phyloP scores from a whole-genome alignment of 2,113 vertebrate genomes.

The Passer domesticus region DNA sequence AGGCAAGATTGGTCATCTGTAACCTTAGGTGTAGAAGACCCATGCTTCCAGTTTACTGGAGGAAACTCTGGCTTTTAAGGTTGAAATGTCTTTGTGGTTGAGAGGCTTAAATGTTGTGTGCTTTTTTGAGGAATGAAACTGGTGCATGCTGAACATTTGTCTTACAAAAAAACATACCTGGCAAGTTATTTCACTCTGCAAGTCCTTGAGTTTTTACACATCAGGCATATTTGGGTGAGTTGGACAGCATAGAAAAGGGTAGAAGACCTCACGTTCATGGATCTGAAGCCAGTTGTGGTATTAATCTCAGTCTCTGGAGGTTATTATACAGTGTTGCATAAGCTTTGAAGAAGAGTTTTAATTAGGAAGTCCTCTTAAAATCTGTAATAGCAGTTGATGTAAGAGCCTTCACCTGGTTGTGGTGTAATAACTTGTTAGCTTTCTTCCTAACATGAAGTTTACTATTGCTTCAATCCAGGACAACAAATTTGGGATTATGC shows the following conservation, averaged over 20 bases:
- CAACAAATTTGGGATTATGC: not conserved
- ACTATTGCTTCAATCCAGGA: not conserved
- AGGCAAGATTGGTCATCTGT: not conserved
- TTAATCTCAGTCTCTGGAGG: not conserved
- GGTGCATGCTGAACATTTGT: not conserved
- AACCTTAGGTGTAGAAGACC: not conserved
- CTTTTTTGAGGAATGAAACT: not conserved
- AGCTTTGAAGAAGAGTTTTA: not conserved
- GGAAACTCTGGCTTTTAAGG: not conserved
- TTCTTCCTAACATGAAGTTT: not conserved
- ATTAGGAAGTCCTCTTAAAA: not conserved
- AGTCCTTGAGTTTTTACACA: not conserved
- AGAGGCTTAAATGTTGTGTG: not conserved
- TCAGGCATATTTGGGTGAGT: not conserved
- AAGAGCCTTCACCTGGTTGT: not conserved
- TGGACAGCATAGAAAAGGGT: not conserved
- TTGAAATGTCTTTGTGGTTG: not conserved
- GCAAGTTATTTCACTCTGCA: not conserved
- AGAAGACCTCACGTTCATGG: rapidly evolving
- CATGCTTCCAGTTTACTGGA: not conserved
- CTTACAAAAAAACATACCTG: not conserved
- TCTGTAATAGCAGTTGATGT: not conserved
- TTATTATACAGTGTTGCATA: not conserved
- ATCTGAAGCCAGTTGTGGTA: not conserved
- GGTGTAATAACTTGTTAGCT: not conserved